Evolutionary conservation across 2,113 vertebrate species (phyloP).

Genomic region (Rafetus swinhoei): DNA sequence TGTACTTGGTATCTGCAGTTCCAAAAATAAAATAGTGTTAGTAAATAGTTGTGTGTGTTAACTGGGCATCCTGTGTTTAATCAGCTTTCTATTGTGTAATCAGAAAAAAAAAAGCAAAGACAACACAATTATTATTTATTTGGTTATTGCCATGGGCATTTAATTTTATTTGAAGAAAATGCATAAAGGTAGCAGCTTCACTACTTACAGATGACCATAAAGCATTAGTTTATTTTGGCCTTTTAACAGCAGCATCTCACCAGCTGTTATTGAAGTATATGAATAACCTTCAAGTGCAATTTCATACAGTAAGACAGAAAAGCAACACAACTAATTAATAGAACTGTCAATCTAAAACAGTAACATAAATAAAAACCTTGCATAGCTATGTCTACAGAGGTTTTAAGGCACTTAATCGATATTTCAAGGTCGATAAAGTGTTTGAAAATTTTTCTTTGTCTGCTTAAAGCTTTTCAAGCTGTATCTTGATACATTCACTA

Average conservation of each 20-base stretch:
- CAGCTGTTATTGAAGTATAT: constrained; percentile 75
- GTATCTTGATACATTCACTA: constrained; percentile 74
- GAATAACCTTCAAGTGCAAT: constrained; percentile 77
- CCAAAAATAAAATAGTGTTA: constrained; percentile 62
- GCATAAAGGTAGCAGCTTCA: constrained; percentile 86
- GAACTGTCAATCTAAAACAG: constrained; percentile 73
- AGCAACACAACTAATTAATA: constrained; percentile 77
- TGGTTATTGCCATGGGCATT: constrained; percentile 89
- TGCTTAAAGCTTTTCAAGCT: constrained; percentile 79
- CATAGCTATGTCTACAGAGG: constrained; percentile 97
- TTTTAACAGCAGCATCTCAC: constrained; percentile 78
- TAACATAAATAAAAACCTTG: constrained; percentile 90
- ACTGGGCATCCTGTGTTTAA: background rate
- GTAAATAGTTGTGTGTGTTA: background rate
- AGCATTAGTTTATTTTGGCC: constrained; percentile 83
- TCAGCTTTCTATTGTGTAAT: background rate
- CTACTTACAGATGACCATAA: constrained; percentile 89
- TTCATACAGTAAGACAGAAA: constrained; percentile 76
- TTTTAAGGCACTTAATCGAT: constrained; percentile 93
- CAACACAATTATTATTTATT: background rate
- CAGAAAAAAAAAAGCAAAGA: background rate
- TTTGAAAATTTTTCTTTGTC: constrained; percentile 72
- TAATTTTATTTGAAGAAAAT: constrained; percentile 85
- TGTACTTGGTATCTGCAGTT: background rate
- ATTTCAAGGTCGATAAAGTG: constrained; percentile 77